Conservation (phyloP, 2,888 invertebrate genomes). For the Oligia fasciuncula region DNA sequence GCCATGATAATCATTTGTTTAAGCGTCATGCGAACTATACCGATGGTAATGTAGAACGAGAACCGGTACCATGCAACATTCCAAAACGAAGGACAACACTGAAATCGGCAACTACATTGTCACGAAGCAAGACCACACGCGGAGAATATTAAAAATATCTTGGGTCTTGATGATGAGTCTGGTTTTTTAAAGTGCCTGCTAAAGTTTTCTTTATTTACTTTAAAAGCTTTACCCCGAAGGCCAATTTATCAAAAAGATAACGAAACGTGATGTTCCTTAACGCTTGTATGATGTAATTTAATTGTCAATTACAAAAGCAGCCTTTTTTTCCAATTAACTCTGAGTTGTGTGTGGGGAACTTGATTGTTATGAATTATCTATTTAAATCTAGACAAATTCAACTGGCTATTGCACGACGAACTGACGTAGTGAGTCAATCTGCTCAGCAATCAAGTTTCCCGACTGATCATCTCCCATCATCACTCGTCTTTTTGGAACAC, state of each 20-base stretch:
- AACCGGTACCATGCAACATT: conserved; percentile 87
- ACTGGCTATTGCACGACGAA: neutral
- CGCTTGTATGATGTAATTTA: neutral
- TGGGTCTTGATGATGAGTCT: conserved; percentile 68
- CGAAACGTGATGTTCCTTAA: neutral
- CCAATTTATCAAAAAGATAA: neutral
- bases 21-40: conserved; percentile 86
- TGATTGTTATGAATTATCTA: neutral
- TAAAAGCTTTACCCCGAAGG: neutral
- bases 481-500: too few species aligned
- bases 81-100: conserved; percentile 83
- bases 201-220: neutral
- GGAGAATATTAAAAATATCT: conserved; percentile 66
- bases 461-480: too few species aligned
- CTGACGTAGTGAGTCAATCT: neutral
- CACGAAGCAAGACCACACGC: conserved; percentile 88
- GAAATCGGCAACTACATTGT: conserved; percentile 89
- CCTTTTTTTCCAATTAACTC: too few species aligned
- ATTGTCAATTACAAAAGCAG: neutral
- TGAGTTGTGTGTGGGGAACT: neutral
- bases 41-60: conserved; percentile 61
- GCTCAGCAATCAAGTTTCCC: neutral
- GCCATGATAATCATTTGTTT: conserved; percentile 86
- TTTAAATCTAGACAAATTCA: neutral
- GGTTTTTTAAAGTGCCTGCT: neutral